A percentile compares a stretch with the other conserved stretches of the same genome.
Conservation (phyloP, 2,113 vertebrate species). For the Elanus axillaris region DNA sequence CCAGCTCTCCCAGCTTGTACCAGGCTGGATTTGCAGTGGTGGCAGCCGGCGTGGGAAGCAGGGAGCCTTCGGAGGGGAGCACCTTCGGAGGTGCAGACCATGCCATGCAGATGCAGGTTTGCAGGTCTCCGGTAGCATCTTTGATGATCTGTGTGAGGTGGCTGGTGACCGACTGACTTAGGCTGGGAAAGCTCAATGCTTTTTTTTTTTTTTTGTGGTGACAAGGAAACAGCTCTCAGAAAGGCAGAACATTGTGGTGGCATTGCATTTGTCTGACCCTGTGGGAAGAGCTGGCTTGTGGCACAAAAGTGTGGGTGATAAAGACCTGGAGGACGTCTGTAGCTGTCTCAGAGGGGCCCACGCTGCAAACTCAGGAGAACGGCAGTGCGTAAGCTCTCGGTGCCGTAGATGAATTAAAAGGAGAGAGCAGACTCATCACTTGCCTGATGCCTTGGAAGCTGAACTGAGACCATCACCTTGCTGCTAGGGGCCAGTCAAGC, state of each 20-base stretch:
- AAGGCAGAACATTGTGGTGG: neutral
- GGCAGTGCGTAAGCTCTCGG: neutral
- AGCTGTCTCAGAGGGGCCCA: neutral
- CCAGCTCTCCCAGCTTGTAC: neutral
- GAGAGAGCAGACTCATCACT: neutral
- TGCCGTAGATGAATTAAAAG: neutral
- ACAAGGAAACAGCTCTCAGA: neutral
- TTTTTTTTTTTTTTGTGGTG: neutral
- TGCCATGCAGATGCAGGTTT: neutral
- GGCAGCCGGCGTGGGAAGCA: neutral
- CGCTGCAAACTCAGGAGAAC: neutral
- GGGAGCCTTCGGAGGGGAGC: neutral
- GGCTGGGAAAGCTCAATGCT: neutral
- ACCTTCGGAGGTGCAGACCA: neutral
- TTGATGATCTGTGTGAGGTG: fast-evolving
- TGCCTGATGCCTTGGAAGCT: neutral
- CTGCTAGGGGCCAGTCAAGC: neutral
- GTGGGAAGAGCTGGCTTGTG: neutral
- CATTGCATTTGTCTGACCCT: neutral
- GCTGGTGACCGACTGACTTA: neutral
- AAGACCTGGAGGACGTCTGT: neutral
- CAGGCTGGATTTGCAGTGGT: neutral
- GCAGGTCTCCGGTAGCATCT: neutral
- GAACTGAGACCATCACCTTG: neutral
- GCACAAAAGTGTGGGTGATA: neutral